Conservation (phyloP, 2,113 vertebrate species). For the Microtus pennsylvanicus region DNA sequence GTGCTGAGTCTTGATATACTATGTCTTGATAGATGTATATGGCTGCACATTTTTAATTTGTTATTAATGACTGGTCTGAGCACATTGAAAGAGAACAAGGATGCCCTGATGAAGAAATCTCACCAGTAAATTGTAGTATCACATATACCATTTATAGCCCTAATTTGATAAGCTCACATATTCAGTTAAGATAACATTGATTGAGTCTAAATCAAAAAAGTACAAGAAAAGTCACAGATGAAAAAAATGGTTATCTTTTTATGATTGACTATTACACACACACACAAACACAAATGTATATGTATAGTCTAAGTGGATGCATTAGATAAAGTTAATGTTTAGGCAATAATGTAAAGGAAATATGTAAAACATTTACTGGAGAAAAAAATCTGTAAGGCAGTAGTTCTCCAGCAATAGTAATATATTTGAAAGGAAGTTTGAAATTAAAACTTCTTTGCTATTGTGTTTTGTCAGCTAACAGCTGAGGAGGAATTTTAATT, state of each 20-base stretch:
- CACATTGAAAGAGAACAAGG: neutral
- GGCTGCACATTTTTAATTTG: neutral
- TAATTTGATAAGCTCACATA: neutral
- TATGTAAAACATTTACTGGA: neutral
- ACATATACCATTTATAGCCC: neutral
- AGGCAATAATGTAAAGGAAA: neutral
- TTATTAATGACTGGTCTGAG: neutral
- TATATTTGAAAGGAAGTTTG: neutral
- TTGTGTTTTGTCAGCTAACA: neutral
- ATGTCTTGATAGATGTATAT: too few species aligned
- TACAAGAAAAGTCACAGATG: neutral
- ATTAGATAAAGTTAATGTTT: neutral
- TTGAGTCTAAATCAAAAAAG: neutral
- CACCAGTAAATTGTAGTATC: neutral
- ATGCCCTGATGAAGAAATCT: neutral
- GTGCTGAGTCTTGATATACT: too few species aligned
- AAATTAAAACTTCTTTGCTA: neutral
- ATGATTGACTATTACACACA: neutral
- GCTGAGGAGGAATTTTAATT: neutral
- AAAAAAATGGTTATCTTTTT: neutral
- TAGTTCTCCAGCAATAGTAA: neutral
- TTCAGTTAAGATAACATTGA: neutral
- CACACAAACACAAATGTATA: too few species aligned
- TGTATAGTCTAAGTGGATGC: neutral
- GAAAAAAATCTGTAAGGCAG: neutral